Evolutionary conservation across 2,888 invertebrate species (phyloP).

Genomic region (Notocelia uddmanniana): DNA sequence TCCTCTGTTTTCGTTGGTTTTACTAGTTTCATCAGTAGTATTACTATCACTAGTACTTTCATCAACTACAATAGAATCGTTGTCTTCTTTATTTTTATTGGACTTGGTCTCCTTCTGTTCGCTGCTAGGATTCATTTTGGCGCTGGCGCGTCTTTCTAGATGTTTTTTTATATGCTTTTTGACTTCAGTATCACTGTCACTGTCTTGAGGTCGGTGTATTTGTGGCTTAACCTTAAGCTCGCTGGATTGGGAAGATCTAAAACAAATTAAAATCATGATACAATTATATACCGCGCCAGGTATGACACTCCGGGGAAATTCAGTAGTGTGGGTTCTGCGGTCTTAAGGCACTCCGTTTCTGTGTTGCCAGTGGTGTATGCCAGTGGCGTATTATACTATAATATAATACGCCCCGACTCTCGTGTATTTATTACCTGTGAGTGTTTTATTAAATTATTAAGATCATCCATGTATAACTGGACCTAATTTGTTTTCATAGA

Average conservation of each 20-base stretch:
- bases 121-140: neutral
- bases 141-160: conserved; percentile 23
- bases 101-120: neutral
- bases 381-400: no score
- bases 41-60: conserved; percentile 7
- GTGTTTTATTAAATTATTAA: no score
- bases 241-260: conserved; percentile 9
- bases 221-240: conserved; percentile 10
- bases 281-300: no score
- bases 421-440: no score
- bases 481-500: no score
- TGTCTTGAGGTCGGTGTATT: conserved; percentile 14
- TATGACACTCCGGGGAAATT: no score
- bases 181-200: conserved; percentile 27
- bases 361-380: no score
- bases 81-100: neutral
- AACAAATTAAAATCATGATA: neutral
- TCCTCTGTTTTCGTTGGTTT: neutral
- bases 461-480: no score
- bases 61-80: neutral
- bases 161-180: conserved; percentile 19
- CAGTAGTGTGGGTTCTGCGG: no score
- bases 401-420: no score
- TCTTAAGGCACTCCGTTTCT: no score
- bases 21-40: neutral